Conservation (phyloP, 1,140 invertebrate genomes). For the Zaprionus tsacasi region DNA sequence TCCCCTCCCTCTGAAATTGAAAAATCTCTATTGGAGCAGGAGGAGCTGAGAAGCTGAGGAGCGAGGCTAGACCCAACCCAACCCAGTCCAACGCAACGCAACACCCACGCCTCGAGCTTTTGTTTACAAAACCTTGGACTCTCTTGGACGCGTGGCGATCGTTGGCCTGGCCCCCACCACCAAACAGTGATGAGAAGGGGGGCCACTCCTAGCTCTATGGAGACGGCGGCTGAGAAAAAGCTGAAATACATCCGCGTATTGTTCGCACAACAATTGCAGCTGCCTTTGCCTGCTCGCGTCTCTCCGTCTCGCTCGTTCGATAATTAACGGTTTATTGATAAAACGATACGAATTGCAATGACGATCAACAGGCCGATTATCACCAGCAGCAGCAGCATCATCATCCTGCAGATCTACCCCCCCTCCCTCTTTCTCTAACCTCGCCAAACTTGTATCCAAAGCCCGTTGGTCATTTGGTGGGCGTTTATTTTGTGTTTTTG, state of each 20-base stretch:
- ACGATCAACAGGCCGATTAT: slow-evolving; percentile 36
- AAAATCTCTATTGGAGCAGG: slow-evolving; percentile 17
- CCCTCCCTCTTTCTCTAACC: too few relatives aligned
- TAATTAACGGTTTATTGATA: slow-evolving; percentile 81
- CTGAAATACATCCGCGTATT: slow-evolving; percentile 76
- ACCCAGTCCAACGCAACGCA: too few relatives aligned
- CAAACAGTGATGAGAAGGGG: slow-evolving; percentile 52
- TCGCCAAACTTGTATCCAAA: not conserved
- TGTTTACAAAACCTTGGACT: slow-evolving; percentile 80
- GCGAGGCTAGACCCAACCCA: slow-evolving; percentile 52
- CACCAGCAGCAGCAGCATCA: slow-evolving; percentile 25
- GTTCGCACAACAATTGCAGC: slow-evolving; percentile 62
- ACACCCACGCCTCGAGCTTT: slow-evolving; percentile 60
- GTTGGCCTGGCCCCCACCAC: slow-evolving; percentile 43
- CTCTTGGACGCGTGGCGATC: slow-evolving; percentile 41
- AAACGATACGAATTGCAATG: slow-evolving; percentile 57
- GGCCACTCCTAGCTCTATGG: slow-evolving; percentile 62
- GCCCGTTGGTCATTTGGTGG: slow-evolving; percentile 60
- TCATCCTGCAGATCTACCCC: slow-evolving; percentile 10
- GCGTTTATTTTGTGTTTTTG: slow-evolving; percentile 43
- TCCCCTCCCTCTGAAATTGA: not conserved
- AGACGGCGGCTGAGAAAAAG: slow-evolving; percentile 18
- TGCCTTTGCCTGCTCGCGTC: slow-evolving; percentile 3
- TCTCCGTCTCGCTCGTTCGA: slow-evolving; percentile 31
- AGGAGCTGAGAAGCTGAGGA: too few relatives aligned